A percentile compares a stretch with the other conserved stretches of the same genome.
These are phyloP conservation scores for Hetaerina titia DNA, from an alignment of 2,888 invertebrate genomes.

Conservation along the genomic window DNA sequence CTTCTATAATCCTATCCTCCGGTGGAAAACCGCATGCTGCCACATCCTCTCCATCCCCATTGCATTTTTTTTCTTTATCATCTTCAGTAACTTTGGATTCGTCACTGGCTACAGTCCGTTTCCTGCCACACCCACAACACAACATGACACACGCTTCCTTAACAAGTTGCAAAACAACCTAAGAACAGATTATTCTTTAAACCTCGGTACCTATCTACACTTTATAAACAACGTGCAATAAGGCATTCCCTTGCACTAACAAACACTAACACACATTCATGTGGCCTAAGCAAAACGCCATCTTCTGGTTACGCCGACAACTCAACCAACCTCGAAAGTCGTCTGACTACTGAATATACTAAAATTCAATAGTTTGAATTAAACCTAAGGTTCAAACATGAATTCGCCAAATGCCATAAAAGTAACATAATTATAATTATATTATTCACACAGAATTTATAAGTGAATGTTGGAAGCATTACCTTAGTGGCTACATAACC, in stretches of 20 bases:
- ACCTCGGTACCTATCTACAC: neutral
- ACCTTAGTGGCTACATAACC: neutral
- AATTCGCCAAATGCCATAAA: neutral
- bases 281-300: conserved; percentile 31
- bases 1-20: neutral
- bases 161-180: neutral
- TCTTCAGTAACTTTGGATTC: conserved; percentile 13
- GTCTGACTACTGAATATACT: conserved; percentile 55
- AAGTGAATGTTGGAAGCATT: neutral
- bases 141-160: conserved; percentile 46
- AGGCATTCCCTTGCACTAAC: neutral
- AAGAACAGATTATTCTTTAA: neutral
- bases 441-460: neutral
- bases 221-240: neutral
- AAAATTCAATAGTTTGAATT: neutral
- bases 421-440: neutral
- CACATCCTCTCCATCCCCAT: conserved; percentile 63
- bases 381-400: neutral
- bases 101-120: conserved; percentile 58
- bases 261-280: conserved; percentile 32
- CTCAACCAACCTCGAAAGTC: conserved; percentile 58
- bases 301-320: conserved; percentile 62
- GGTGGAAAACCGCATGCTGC: conserved; percentile 44
- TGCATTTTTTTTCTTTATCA: conserved; percentile 46
- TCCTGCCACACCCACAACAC: conserved; percentile 67